Base-by-base conservation (phyloP, 2,888 invertebrate species). In the Sericinus montela region DNA sequence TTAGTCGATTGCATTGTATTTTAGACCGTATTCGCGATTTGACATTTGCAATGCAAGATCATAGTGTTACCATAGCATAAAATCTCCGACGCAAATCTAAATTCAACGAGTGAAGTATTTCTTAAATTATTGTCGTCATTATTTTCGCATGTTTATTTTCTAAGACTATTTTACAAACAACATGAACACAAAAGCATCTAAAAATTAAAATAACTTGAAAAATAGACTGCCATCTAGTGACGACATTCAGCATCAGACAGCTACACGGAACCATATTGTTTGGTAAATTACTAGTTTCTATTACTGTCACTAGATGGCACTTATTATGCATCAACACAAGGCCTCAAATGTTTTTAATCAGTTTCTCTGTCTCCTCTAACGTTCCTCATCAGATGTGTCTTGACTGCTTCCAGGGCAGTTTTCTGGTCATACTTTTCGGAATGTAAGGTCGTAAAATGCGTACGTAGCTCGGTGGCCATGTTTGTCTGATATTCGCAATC, bases 391-490 rank as follows among this genome's bases (percentile, higher is more conserved):
- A 86, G 58, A 56, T 79, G 77, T 6, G 55, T 64, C 57, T 79
- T 84, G 0, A 77, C 81, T 37, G 78, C 73, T 45, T 86, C 81
- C 15, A 84, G 67, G 0, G 92, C 92, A 39, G 86, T 76, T 48
- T 77, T 81, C 0, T 84, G 62, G 46, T 89, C 81, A 51, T 89
- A 93, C 55, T 80, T 71, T 28, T 89, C 80, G 0, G 83, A 59
- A 73, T 95, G 95, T 1, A 63, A 72, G 0, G 81, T 67, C 14
- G 90, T 69, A 36, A 94, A 80, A 75, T 95, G 95, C 6, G 85
- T 88, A 34, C 92, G 91, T 49, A 94, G 91, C 28, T 93, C 93
- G 48, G 91, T 90, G 8, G 93, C 92, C 62, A 91, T 90, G 74
- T 95, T 94, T 8, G 92, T 91, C 29, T 87, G 83, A 72, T 65